Evolutionary conservation across 2,113 vertebrate species (phyloP).

Genomic region (Equus quagga): DNA sequence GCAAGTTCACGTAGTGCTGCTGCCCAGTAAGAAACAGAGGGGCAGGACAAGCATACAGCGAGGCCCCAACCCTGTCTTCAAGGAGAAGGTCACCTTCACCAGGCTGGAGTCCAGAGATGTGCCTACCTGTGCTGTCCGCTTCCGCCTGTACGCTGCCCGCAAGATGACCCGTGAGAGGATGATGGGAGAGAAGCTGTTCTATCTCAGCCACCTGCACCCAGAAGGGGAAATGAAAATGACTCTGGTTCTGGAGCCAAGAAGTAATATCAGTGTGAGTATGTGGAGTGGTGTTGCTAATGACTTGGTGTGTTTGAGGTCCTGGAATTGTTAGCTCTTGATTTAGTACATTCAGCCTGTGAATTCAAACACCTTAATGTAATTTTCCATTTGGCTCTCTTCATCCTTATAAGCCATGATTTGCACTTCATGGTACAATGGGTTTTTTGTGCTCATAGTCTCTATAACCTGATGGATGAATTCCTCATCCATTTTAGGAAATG

Average conservation of each 20-base stretch:
- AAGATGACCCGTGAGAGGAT: slow-evolving; percentile 93
- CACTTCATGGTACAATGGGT: slow-evolving; percentile 51
- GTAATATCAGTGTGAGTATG: slow-evolving; percentile 93
- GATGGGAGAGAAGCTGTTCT: slow-evolving; percentile 96
- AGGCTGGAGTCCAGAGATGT: slow-evolving; percentile 91
- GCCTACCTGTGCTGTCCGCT: slow-evolving; percentile 89
- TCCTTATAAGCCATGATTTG: slow-evolving; percentile 58
- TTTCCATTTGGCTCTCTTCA: slow-evolving; percentile 69
- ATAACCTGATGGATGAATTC: slow-evolving; percentile 21
- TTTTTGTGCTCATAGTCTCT: slow-evolving; percentile 38
- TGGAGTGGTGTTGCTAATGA: not conserved
- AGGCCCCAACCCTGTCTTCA: slow-evolving; percentile 92
- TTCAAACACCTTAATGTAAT: slow-evolving; percentile 67
- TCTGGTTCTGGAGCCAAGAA: slow-evolving; percentile 94
- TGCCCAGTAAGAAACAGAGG: slow-evolving; percentile 95
- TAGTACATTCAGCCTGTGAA: slow-evolving; percentile 51
- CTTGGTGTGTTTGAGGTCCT: not conserved
- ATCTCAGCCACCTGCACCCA: slow-evolving; percentile 87
- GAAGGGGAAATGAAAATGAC: slow-evolving; percentile 88
- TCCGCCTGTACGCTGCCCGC: slow-evolving; percentile 95
- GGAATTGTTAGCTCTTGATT: slow-evolving; percentile 57
- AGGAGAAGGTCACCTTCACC: slow-evolving; percentile 93
- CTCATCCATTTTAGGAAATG: slow-evolving; percentile 27
- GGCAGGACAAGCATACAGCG: slow-evolving; percentile 92
- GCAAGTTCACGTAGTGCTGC: slow-evolving; percentile 95